Evolutionary conservation across 2,113 vertebrate genomes (phyloP).

Genomic region (Ophiodon elongatus): DNA sequence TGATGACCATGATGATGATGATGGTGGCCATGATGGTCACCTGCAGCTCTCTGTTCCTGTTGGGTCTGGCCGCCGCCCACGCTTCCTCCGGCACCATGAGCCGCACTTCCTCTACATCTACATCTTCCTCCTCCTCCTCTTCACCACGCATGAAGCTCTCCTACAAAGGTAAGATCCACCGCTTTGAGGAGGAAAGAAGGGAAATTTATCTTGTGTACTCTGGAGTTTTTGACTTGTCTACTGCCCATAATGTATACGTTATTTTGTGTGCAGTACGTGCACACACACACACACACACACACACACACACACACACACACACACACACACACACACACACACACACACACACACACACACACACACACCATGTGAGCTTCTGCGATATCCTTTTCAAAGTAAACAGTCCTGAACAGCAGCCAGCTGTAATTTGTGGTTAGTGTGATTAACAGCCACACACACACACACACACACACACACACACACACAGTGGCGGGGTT

Average conservation of each 20-base stretch:
- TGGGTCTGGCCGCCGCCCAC: conserved; percentile 74
- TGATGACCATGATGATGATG: conserved; percentile 83
- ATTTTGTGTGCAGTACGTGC: background rate
- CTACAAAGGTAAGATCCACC: conserved; percentile 79
- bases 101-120: conserved; percentile 52
- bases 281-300: background rate
- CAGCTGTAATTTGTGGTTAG: conserved; percentile 57
- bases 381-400: conserved; percentile 50
- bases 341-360: conserved; percentile 10
- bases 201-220: background rate
- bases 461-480: conserved; percentile 11
- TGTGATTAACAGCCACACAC: conserved; percentile 44
- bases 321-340: conserved; percentile 6
- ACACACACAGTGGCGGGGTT: conserved; percentile 27
- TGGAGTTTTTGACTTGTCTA: background rate
- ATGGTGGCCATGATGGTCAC: conserved; percentile 74
- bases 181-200: background rate
- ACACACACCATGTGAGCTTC: conserved; percentile 24
- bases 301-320: background rate
- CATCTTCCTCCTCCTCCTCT: conserved; percentile 60
- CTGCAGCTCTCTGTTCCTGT: conserved; percentile 77
- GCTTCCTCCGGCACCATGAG: conserved; percentile 62
- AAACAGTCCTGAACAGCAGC: conserved; percentile 63
- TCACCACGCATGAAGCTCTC: conserved; percentile 84
- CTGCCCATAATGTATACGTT: conserved; percentile 5